A percentile compares a stretch with the other conserved stretches of the same genome.
Evolutionary conservation across 2,888 invertebrate genomes (phyloP).

Genomic region (Seira musarum): DNA sequence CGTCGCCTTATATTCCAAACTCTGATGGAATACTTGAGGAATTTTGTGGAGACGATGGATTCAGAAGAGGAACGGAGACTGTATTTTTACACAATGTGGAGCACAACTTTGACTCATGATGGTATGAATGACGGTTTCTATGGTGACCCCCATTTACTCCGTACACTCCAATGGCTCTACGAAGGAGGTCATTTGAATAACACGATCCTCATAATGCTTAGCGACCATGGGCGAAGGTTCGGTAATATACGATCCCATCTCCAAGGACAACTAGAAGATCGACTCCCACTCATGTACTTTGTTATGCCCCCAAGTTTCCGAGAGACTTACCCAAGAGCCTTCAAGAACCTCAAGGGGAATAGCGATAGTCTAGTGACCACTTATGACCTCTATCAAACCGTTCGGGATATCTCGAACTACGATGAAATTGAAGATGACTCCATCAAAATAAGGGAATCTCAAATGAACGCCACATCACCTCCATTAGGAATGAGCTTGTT

Average conservation of each 20-base stretch:
- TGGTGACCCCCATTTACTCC: slow-evolving; percentile 74
- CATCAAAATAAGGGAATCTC: neutral
- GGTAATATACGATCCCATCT: slow-evolving; percentile 87
- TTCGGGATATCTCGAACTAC: slow-evolving; percentile 78
- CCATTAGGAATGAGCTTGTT: slow-evolving; percentile 86
- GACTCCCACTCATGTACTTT: slow-evolving; percentile 85
- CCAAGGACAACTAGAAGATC: slow-evolving; percentile 86
- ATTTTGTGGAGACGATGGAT: slow-evolving; percentile 77
- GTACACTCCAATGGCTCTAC: slow-evolving; percentile 71
- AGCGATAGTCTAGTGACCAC: slow-evolving; percentile 80
- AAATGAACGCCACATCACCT: slow-evolving; percentile 51
- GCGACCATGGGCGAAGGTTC: slow-evolving; percentile 93
- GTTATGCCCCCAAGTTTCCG: slow-evolving; percentile 83
- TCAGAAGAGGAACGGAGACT: slow-evolving; percentile 74
- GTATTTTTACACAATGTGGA: slow-evolving; percentile 89
- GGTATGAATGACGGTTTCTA: slow-evolving; percentile 83
- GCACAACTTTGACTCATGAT: slow-evolving; percentile 88
- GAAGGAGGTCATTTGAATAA: slow-evolving; percentile 76
- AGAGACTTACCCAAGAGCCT: slow-evolving; percentile 77
- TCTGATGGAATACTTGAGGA: slow-evolving; percentile 81
- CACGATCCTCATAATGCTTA: slow-evolving; percentile 81
- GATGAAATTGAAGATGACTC: neutral
- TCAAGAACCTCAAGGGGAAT: slow-evolving; percentile 76
- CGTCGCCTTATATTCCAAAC: slow-evolving; percentile 80
- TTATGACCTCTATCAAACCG: slow-evolving; percentile 87